A percentile compares a stretch with the other conserved stretches of the same genome.
These are phyloP conservation scores for Pterostichus niger DNA, from an alignment of 2,888 invertebrate species.

Conservation along the genomic window DNA sequence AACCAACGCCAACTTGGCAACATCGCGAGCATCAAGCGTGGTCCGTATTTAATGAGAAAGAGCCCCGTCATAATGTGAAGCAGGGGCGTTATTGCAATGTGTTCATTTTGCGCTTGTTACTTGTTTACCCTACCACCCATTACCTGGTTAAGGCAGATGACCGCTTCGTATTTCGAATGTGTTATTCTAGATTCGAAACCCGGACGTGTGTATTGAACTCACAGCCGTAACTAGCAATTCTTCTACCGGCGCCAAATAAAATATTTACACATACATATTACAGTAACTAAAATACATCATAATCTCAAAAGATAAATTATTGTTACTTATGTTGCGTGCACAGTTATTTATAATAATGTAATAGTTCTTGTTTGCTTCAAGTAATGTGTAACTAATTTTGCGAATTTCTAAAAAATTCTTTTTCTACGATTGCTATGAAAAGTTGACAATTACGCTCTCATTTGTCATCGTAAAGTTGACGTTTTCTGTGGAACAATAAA, in stretches of 20 bases:
- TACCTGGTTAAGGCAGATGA: slow-evolving; percentile 48
- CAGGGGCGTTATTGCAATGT: slow-evolving; percentile 57
- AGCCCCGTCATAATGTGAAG: slow-evolving; percentile 44
- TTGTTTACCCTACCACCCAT: slow-evolving; percentile 44
- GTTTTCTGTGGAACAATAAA: too few species aligned
- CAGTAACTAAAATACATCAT: not conserved
- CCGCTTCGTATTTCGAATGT: slow-evolving; percentile 42
- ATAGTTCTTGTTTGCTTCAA: too few species aligned
- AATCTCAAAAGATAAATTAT: too few species aligned
- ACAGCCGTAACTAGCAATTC: not conserved
- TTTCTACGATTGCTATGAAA: too few species aligned
- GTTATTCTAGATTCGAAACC: slow-evolving; percentile 14
- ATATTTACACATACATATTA: not conserved
- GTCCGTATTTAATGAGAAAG: slow-evolving; percentile 55
- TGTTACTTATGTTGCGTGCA: too few species aligned
- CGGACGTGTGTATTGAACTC: not conserved
- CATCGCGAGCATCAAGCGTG: slow-evolving; percentile 14
- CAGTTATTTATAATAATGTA: too few species aligned
- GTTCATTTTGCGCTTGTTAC: slow-evolving; percentile 42
- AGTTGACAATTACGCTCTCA: too few species aligned
- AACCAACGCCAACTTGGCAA: slow-evolving; percentile 12
- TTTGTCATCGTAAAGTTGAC: too few species aligned
- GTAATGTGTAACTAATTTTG: too few species aligned
- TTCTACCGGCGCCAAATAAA: not conserved
- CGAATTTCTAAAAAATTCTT: too few species aligned